Evolutionary conservation across 2,797 vertebrate species (phyloP), one percentile per base, ranked within the genome.

Genomic region (Babyrousa celebensis): DNA sequence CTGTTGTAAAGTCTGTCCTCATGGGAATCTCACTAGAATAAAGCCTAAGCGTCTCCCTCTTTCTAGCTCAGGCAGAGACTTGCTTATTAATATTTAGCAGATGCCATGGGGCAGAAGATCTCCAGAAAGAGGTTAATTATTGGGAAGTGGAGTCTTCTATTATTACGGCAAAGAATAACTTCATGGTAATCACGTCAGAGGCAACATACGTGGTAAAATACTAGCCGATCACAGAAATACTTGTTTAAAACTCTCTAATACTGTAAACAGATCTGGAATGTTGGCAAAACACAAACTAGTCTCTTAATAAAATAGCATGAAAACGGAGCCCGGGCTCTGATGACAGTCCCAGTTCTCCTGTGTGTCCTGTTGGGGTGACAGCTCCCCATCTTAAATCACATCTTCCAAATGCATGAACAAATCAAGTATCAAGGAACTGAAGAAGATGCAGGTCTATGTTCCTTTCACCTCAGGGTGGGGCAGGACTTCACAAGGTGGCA

Each of bases 1-100:
- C 77, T 58, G 20, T 0, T 11, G 5, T 1, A 4, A 29, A 23
- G 36, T 12, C 7, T 12, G 5, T 2, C 29, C 0, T 3, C 75
- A 52, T 1, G 3, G 20, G 6, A 4, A 4, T 12, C 62, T 62
- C 23, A 54, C 23, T 52, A 56, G 72, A 62, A n/a, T 20, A 32
- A 40, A 10, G 43, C 10, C 43, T 56, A 0, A 2, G 16, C 12
- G 15, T 23, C 25, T 60, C 48, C 27, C 3, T 6, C 56, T 67
- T 4, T 7, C 43, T 5, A 71, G 48, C 17, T 20, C 23, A 62
- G 0, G 0, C 20, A 40, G 60, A 58, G 77, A n/a, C 23, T 43
- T 36, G 10, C 91, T 67, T 29, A 72, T 21, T 27, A 68, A 56
- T 17, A 25, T n/a, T 40, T 58, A 70, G 32, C 29, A 83, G 75